These are phyloP conservation scores for Orius laevigatus DNA, from an alignment of 1,140 invertebrate genomes.

Conservation along the genomic window DNA sequence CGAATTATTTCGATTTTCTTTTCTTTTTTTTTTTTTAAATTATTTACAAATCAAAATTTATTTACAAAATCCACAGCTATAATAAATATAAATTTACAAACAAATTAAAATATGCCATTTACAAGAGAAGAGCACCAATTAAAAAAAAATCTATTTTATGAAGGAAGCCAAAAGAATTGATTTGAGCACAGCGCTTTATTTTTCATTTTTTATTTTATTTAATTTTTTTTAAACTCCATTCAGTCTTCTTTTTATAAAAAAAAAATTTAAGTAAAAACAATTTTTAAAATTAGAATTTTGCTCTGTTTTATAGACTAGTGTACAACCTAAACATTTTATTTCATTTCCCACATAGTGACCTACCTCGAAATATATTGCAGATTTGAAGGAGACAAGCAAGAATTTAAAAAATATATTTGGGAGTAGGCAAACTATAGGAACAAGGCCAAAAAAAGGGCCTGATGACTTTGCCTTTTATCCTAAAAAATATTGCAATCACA, in stretches of 20 bases:
- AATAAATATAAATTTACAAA: slow-evolving; percentile 11
- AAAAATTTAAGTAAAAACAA: background rate
- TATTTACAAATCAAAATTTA: slow-evolving; percentile 7
- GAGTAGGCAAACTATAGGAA: slow-evolving; percentile 7
- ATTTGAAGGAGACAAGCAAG: background rate
- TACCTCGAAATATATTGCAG: background rate
- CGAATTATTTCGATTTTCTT: too few species aligned
- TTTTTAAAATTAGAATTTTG: background rate
- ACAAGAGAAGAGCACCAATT: slow-evolving; percentile 6
- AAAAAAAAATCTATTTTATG: slow-evolving; percentile 7
- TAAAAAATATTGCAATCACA: background rate
- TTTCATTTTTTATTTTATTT: background rate
- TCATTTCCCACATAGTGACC: background rate
- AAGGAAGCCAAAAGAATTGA: slow-evolving; percentile 11
- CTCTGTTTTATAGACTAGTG: background rate
- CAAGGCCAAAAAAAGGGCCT: background rate
- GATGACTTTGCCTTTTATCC: background rate
- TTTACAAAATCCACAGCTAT: slow-evolving; percentile 6
- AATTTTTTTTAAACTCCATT: background rate
- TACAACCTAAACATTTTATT: background rate
- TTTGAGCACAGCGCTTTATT: slow-evolving; percentile 16
- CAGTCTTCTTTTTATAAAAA: background rate
- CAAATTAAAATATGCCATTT: slow-evolving; percentile 1
- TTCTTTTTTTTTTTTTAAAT: too few species aligned
- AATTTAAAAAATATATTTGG: background rate